phyloP scores from a whole-genome alignment of 2,888 invertebrate genomes.

The Nomada goodeniana region DNA sequence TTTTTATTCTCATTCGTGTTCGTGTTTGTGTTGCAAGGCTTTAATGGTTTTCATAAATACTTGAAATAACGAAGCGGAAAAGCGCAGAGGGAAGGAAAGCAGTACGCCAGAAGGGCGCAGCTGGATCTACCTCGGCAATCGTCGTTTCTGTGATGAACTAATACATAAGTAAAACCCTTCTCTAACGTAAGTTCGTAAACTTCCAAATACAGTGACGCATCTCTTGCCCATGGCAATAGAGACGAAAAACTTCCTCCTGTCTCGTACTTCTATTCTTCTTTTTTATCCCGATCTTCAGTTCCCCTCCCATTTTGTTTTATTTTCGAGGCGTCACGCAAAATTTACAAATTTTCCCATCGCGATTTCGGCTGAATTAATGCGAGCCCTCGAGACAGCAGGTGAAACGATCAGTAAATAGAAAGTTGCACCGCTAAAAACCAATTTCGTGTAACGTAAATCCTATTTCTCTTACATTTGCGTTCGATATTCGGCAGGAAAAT shows the following conservation, averaged over 20 bases:
- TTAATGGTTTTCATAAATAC: slow-evolving; percentile 74
- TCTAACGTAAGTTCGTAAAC: slow-evolving; percentile 69
- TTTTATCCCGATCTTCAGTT: slow-evolving; percentile 13
- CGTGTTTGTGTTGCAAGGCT: not conserved
- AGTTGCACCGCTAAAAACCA: not conserved
- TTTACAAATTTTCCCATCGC: not conserved
- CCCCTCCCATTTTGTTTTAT: not conserved
- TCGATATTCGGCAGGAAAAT: too few species aligned
- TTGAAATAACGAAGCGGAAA: slow-evolving; percentile 63
- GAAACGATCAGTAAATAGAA: not conserved
- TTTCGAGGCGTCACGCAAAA: not conserved
- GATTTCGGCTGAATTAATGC: not conserved
- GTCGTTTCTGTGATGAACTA: slow-evolving; percentile 79
- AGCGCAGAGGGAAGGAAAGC: slow-evolving; percentile 20
- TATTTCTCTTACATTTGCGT: not conserved
- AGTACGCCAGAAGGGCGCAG: slow-evolving; percentile 69
- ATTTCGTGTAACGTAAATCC: not conserved
- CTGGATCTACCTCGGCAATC: slow-evolving; percentile 72
- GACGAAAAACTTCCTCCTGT: slow-evolving; percentile 29
- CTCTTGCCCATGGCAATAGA: slow-evolving; percentile 8
- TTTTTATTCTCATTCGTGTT: slow-evolving; percentile 26
- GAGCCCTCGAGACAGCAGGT: not conserved
- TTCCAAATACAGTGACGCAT: slow-evolving; percentile 42
- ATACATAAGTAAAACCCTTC: slow-evolving; percentile 79
- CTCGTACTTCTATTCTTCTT: slow-evolving; percentile 11